phyloP scores from a whole-genome alignment of 2,888 invertebrate species.

The Lacanobia wlatinum region DNA sequence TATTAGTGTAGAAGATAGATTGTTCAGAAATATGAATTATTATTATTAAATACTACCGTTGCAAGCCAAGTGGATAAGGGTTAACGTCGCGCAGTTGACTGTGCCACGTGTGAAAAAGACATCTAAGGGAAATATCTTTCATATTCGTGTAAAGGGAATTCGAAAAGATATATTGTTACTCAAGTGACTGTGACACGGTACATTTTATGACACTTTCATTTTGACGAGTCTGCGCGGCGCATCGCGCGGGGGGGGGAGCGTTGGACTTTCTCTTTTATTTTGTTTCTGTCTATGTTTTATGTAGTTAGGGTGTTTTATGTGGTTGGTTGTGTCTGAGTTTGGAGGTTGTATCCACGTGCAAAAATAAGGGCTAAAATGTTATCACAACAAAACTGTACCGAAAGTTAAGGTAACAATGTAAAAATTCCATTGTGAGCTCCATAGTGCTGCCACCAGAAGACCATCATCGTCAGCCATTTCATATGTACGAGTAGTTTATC shows the following conservation, averaged over 20 bases:
- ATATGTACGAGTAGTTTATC: too few species aligned
- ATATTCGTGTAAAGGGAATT: conserved; percentile 18
- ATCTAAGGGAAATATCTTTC: conserved; percentile 28
- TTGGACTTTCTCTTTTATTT: conserved; percentile 23
- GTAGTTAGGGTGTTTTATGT: conserved; percentile 17
- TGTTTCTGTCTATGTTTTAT: conserved; percentile 2
- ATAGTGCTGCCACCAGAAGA: too few species aligned
- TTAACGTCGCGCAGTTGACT: conserved; percentile 12
- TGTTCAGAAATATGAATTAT: conserved; percentile 53
- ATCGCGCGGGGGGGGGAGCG: neutral
- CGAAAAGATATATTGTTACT: conserved; percentile 33
- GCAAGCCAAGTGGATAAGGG: conserved; percentile 34
- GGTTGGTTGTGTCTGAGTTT: neutral
- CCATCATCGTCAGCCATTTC: too few species aligned
- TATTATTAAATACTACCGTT: conserved; percentile 51
- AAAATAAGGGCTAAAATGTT: neutral
- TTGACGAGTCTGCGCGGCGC: conserved; percentile 33
- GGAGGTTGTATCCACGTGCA: neutral
- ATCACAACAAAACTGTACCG: too few species aligned
- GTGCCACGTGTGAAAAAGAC: conserved; percentile 12
- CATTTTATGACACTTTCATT: conserved; percentile 44
- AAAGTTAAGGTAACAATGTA: too few species aligned
- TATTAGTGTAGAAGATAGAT: too few species aligned
- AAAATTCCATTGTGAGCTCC: too few species aligned
- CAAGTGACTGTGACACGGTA: conserved; percentile 32